Evolutionary conservation across 2,113 vertebrate species (phyloP).

Genomic region (Tylochromis polylepis): DNA sequence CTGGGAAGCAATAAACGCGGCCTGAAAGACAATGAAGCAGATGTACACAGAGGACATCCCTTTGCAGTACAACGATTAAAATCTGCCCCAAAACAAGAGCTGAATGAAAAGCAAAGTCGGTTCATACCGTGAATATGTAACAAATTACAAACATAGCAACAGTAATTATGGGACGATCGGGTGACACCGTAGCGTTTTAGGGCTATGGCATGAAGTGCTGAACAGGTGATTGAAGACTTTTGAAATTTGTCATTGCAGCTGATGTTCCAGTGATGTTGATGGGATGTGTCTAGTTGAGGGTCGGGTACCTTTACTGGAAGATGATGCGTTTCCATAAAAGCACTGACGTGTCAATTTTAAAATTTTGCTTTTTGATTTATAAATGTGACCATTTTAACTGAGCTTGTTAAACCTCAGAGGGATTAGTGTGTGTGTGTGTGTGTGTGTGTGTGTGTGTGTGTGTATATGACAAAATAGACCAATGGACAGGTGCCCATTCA

Average conservation of each 20-base stretch:
- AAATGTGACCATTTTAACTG: background rate
- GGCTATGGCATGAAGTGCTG: background rate
- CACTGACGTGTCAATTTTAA: background rate
- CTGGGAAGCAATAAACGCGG: background rate
- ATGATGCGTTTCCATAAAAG: background rate
- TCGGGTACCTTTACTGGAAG: background rate
- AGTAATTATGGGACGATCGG: fast-evolving
- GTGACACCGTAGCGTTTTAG: background rate
- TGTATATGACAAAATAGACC: background rate
- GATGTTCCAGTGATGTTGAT: background rate
- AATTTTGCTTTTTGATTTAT: background rate
- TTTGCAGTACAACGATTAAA: background rate
- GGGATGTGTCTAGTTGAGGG: background rate
- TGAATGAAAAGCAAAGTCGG: background rate
- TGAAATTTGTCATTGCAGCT: background rate
- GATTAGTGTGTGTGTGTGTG: background rate
- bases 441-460: background rate
- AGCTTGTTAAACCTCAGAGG: background rate
- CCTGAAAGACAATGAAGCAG: background rate
- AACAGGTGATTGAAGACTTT: background rate
- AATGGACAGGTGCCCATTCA: background rate
- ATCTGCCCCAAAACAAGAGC: background rate
- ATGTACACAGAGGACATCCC: background rate
- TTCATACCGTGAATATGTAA: background rate
- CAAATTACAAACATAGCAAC: background rate